Base-by-base conservation (phyloP, 2,113 vertebrate genomes). In the Oreochromis spilurus region DNA sequence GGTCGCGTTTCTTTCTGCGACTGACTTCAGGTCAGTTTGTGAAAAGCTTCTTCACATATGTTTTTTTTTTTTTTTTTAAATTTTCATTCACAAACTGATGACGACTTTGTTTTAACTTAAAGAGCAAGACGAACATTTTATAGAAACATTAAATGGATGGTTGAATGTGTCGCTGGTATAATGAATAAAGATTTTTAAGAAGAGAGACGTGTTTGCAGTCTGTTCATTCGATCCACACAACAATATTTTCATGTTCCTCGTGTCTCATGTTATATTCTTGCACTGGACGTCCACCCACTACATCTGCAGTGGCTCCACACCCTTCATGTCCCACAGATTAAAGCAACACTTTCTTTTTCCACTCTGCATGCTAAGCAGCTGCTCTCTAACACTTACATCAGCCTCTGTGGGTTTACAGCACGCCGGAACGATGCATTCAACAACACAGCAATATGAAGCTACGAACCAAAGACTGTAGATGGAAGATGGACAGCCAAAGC, bases 381-480 rank as follows among this genome's bases (percentile, higher is more conserved):
- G 4, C 11, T 40, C 6, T 40, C 62, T 5, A 40, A 40, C 62
- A 14, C 19, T 40, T 40, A 1, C 34, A 5, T 0, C 62, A 2
- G 2, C 34, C 34, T 1, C 60, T 7, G 60, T 13, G 6, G 60
- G 60, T 67, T 67, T 67, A 40, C 62, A 40, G 36, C 62, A 21
- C 19, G 0, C 36, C 40, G 2, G 4, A 40, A 40, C 5, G 19
- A 67, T 5, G 1, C 11, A 0, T 67, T 38, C 34, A 38, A 36
- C 6, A 21, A 67, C 36, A 31, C 29, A n/a, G 62, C 17, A 65
- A 36, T n/a, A 65, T 65, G 31, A 65, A 0, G 19, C 60, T 21
- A 34, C 62, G 40, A 14, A 67, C 6, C 36, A 40, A 67, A 67
- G 36, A 21, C 62, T 67, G 62, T 67, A 67, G 36, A 21, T 3